Conservation (phyloP, 2,888 invertebrate species). For the Carcina quercana region DNA sequence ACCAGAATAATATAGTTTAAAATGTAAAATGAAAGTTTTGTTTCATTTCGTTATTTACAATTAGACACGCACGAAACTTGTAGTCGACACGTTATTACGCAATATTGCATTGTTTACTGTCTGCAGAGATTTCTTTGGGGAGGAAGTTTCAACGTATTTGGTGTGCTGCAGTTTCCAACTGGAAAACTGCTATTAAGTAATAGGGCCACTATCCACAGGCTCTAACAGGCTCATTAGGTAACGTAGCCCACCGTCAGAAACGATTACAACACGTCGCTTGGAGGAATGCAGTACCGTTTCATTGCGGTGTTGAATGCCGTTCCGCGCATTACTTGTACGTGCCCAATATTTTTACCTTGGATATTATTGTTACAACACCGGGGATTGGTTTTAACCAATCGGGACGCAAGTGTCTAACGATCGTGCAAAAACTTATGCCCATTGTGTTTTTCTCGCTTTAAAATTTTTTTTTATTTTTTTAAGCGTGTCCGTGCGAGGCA, state of each 20-base stretch:
- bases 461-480: conserved; percentile 1
- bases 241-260: conserved; percentile 52
- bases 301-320: conserved; percentile 37
- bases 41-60: too few relatives aligned
- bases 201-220: conserved; percentile 15
- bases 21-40: too few relatives aligned
- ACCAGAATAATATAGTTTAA: too few relatives aligned
- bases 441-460: not conserved
- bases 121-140: too few relatives aligned
- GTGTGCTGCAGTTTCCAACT: not conserved
- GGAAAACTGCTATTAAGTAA: conserved; percentile 12
- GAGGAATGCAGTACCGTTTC: conserved; percentile 58
- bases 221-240: conserved; percentile 54
- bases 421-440: not conserved
- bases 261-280: conserved; percentile 55
- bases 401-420: too few relatives aligned
- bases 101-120: too few relatives aligned
- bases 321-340: conserved; percentile 25
- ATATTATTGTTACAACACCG: conserved; percentile 10
- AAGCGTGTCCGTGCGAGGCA: not conserved
- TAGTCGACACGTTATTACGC: too few relatives aligned
- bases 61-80: too few relatives aligned
- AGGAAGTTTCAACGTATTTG: not conserved
- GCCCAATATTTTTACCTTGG: conserved; percentile 5
- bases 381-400: conserved; percentile 7